These are phyloP conservation scores for Ciconia stormi DNA, from an alignment of 2,113 vertebrate species.

Conservation along the genomic window DNA sequence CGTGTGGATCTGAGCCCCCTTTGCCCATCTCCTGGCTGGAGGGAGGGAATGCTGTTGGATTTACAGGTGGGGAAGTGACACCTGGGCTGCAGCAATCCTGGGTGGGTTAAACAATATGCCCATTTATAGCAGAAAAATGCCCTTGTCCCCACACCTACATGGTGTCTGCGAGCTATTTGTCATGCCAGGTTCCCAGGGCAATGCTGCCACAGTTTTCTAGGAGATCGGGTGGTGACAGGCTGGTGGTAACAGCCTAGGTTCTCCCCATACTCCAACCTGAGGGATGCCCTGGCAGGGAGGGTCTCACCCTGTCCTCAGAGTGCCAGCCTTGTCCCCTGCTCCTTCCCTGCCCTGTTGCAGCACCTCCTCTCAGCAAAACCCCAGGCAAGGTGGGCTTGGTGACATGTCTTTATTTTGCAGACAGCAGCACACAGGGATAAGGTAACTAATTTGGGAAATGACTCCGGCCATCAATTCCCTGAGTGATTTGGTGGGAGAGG, in stretches of 20 bases:
- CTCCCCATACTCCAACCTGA: background rate
- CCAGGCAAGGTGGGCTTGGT: rapidly evolving
- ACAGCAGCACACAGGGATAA: background rate
- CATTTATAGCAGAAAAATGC: background rate
- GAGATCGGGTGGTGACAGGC: background rate
- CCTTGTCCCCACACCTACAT: background rate
- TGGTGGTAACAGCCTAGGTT: background rate
- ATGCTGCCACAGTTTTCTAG: background rate
- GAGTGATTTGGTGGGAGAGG: background rate
- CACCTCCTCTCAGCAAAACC: background rate
- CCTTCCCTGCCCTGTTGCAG: background rate
- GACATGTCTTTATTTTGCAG: background rate
- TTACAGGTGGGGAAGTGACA: background rate
- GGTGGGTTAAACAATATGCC: background rate
- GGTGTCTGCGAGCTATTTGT: background rate
- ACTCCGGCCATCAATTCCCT: background rate
- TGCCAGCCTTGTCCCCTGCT: background rate
- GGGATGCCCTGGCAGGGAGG: background rate
- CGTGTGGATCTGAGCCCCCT: background rate
- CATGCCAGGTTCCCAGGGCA: background rate
- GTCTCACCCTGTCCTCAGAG: background rate
- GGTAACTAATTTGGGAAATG: background rate
- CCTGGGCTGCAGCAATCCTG: background rate
- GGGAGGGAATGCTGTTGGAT: background rate
- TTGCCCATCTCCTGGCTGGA: background rate